Evolutionary conservation across 2,797 vertebrate genomes (phyloP).

Genomic region (Rhincodon typus): DNA sequence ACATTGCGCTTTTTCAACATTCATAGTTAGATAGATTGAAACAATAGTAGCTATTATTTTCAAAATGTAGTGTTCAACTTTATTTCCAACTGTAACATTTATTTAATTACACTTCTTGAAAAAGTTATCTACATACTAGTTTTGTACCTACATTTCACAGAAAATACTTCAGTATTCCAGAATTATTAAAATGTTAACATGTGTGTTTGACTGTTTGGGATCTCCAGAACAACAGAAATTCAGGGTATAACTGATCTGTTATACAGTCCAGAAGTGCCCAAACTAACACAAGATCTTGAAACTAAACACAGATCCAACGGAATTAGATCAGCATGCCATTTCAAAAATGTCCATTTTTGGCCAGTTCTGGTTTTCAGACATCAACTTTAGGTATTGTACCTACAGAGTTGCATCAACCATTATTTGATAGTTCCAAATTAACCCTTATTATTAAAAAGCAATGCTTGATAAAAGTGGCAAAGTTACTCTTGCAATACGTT

Average conservation of each 20-base stretch:
- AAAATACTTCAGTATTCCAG: background rate
- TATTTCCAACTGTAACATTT: background rate
- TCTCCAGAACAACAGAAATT: background rate
- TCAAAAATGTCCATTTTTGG: no score
- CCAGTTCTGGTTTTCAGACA: no score
- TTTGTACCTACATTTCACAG: background rate
- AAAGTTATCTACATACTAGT: background rate
- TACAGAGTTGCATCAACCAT: background rate
- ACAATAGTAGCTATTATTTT: background rate
- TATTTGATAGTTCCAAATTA: background rate
- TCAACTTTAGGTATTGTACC: no score
- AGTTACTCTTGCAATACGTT: no score
- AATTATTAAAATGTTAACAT: conserved; percentile 10
- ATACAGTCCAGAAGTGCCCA: no score
- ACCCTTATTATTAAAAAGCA: no score
- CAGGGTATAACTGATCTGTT: background rate
- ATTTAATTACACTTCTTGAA: background rate
- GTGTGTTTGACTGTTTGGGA: background rate
- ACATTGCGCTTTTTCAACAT: background rate
- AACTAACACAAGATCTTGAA: no score
- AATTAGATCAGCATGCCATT: no score
- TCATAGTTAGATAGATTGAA: background rate
- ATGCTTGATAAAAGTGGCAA: no score
- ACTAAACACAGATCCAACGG: no score
- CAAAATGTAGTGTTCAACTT: background rate